Conservation (phyloP, 2,797 vertebrate species). For the Melanotaenia trifasciata region DNA sequence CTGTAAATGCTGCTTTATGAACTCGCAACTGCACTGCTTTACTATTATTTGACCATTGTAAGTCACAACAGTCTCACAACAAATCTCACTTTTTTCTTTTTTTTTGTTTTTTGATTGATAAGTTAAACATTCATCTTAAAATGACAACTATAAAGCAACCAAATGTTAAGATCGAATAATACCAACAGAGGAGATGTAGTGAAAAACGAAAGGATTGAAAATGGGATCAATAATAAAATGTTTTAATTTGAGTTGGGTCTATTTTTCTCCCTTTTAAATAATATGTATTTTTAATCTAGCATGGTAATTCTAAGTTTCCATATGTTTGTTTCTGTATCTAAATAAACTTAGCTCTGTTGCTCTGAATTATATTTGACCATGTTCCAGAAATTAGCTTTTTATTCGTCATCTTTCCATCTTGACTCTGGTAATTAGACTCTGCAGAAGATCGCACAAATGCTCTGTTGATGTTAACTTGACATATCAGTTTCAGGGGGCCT, state of each 20-base stretch:
- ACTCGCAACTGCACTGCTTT: background rate
- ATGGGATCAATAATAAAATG: conserved; percentile 10
- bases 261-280: background rate
- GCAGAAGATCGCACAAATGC: conserved; percentile 28
- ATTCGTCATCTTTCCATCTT: conserved; percentile 38
- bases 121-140: background rate
- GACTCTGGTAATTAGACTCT: conserved; percentile 63
- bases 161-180: background rate
- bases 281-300: conserved; percentile 3
- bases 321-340: background rate
- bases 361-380: background rate
- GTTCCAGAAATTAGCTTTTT: background rate
- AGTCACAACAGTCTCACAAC: conserved; percentile 5
- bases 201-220: background rate
- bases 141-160: background rate
- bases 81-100: background rate
- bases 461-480: conserved; percentile 64
- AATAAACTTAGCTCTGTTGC: background rate
- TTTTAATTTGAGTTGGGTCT: conserved; percentile 1
- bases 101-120: background rate
- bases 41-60: background rate
- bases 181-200: background rate
- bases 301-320: background rate
- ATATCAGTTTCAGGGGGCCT: conserved; percentile 44
- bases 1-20: background rate